A percentile compares a stretch with the other conserved stretches of the same genome.
phyloP scores from a whole-genome alignment of 2,888 invertebrate genomes.

The Anthrax anthrax region DNA sequence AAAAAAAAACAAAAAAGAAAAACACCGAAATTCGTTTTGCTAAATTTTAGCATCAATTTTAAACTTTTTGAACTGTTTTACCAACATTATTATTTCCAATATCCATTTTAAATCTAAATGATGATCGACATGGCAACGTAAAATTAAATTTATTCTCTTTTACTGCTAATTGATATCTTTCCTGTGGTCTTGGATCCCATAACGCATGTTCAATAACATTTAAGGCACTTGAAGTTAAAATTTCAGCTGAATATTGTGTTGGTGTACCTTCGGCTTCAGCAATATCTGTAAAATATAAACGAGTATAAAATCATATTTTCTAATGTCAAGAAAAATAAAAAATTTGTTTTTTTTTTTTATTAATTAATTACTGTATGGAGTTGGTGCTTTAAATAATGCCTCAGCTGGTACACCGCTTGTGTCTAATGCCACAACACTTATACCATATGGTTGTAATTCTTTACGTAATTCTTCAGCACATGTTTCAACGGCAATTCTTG shows the following conservation, averaged over 20 bases:
- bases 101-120: slow-evolving; percentile 22
- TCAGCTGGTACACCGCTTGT: slow-evolving; percentile 52
- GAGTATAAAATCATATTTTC: neutral
- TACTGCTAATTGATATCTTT: slow-evolving; percentile 32
- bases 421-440: slow-evolving; percentile 61
- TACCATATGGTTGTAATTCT: slow-evolving; percentile 52
- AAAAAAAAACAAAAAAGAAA: too few relatives aligned
- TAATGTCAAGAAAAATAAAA: neutral
- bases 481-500: slow-evolving; percentile 64
- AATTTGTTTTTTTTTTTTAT: too few relatives aligned
- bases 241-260: slow-evolving; percentile 48
- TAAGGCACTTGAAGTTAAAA: slow-evolving; percentile 44
- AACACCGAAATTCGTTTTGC: too few relatives aligned
- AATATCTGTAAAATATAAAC: slow-evolving; percentile 16
- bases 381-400: slow-evolving; percentile 51
- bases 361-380: slow-evolving; percentile 33
- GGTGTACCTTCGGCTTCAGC: slow-evolving; percentile 43
- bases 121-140: slow-evolving; percentile 34
- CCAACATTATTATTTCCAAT: neutral
- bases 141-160: slow-evolving; percentile 31
- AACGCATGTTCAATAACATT: slow-evolving; percentile 49
- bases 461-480: slow-evolving; percentile 58
- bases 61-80: slow-evolving; percentile 10
- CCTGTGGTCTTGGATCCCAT: slow-evolving; percentile 40
- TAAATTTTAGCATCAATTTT: neutral